Base-by-base conservation (phyloP, 2,888 invertebrate genomes). In the Amorpha juglandis region DNA sequence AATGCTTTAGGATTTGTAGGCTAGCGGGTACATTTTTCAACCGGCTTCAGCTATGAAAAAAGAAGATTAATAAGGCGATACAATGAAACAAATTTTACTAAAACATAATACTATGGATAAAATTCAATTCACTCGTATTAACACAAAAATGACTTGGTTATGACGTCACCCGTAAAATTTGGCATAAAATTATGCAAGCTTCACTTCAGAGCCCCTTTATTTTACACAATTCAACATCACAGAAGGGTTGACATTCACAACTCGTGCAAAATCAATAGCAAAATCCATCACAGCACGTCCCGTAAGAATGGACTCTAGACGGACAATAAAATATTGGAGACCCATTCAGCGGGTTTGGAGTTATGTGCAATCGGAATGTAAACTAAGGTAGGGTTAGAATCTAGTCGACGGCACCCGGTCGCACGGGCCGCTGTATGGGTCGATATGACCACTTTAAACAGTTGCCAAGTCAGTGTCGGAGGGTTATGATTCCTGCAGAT, bases 241-340 rank as follows among this genome's bases (percentile, higher is more conserved):
- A 16, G 16, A 42, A 58, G 19, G 42, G 38, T 58, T 38, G 35
- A 58, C 35, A 9, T 21, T n/a, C 33, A 53, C 35, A 19, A 58
- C 11, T 58, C 42, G 12, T 6, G 58, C 58, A 42, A 11, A 58
- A 42, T 21, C 58, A 58, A 58, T 58, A 42, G 11, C 6, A 71
- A 70, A 69, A 69, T 67, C 66, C 55, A 38, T 71, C 68, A 52
- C 63, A 51, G 19, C 71, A 69, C 71, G 67, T 67, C 35, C 64
- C 16, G 0, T 12, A 58, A 58, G 42, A 38, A 58, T 42, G 38
- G 38, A 65, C 63, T 45, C 52, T n/a, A 33, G 64, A 62, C 70
- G 63, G 68, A 70, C 71, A 66, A 68, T 72, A 67, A 73, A 72
- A 70, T 71, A 73, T 71, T 62, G 67, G 58, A 47, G 65, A 66